Conservation (phyloP, 2,888 invertebrate genomes). For the Synanthedon vespiformis region DNA sequence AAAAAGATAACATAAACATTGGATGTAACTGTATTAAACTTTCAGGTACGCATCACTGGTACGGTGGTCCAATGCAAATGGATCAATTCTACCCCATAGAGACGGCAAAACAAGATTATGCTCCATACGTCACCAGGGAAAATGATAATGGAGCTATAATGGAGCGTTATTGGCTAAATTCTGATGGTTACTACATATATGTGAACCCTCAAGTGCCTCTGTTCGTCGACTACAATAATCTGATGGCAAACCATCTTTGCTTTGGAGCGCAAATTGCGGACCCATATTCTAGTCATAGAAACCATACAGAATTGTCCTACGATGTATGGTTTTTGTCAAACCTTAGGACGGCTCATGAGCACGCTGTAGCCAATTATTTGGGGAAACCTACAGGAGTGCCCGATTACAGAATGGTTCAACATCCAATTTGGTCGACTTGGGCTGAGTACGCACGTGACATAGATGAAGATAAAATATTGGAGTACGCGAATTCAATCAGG, state of each 20-base stretch:
- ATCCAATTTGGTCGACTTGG: constrained; percentile 94
- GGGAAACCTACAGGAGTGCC: constrained; percentile 74
- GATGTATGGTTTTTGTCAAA: constrained; percentile 71
- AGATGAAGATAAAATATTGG: constrained; percentile 69
- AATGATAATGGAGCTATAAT: constrained; percentile 67
- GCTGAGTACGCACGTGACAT: constrained; percentile 77
- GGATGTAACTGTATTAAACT: constrained; percentile 2
- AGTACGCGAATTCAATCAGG: constrained; percentile 76
- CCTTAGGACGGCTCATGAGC: constrained; percentile 72
- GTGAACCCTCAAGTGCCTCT: constrained; percentile 75
- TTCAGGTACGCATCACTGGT: constrained; percentile 72
- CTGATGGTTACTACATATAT: constrained; percentile 75
- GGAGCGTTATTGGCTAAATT: constrained; percentile 80
- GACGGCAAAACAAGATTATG: constrained; percentile 53
- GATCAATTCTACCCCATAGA: constrained; percentile 74
- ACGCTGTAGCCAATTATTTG: constrained; percentile 72
- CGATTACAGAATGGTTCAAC: constrained; percentile 75
- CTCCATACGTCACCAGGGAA: constrained; percentile 68
- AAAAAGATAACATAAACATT: too few species aligned
- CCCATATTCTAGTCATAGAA: constrained; percentile 61
- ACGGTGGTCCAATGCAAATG: constrained; percentile 73
- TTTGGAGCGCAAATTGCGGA: constrained; percentile 66
- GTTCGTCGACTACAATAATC: constrained; percentile 76
- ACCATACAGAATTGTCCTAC: constrained; percentile 63
- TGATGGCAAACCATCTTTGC: constrained; percentile 64